Percentiles rank a stretch among this genome's conserved stretches.
These are phyloP conservation scores for Siniperca undulata DNA, from an alignment of 2,797 vertebrate species.

Conservation along the genomic window DNA sequence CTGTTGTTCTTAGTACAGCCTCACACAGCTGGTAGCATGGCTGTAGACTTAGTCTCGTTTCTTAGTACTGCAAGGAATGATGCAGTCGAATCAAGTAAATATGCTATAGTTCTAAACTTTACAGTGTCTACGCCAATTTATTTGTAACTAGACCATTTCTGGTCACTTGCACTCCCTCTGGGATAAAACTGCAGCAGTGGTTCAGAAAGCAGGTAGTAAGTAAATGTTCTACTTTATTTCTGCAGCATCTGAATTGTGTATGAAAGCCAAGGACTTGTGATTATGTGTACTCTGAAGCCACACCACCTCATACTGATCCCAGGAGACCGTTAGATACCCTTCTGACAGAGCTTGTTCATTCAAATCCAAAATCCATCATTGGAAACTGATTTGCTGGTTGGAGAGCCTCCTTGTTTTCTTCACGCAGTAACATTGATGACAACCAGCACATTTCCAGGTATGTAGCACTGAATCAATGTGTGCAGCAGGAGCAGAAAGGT, in stretches of 20 bases:
- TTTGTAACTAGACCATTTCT: background rate
- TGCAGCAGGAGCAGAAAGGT: constrained; percentile 41
- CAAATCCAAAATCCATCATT: constrained; percentile 34
- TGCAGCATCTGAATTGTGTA: background rate
- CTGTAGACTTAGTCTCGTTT: too few relatives aligned
- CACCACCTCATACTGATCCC: background rate
- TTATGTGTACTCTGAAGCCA: background rate
- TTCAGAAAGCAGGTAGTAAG: background rate
- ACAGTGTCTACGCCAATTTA: background rate
- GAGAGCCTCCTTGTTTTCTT: constrained; percentile 36
- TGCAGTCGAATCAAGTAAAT: too few relatives aligned
- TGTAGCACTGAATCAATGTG: constrained; percentile 49
- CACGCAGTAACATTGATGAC: constrained; percentile 28
- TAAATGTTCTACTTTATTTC: background rate
- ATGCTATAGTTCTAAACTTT: background rate
- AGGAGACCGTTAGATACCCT: background rate
- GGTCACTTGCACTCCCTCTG: background rate
- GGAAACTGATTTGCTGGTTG: constrained; percentile 1
- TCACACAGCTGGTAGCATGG: too few relatives aligned
- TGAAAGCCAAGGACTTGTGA: background rate
- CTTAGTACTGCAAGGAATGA: background rate
- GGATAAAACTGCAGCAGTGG: background rate
- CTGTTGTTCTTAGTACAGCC: too few relatives aligned
- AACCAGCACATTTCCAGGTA: constrained; percentile 31
- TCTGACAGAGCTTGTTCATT: constrained; percentile 21